Percentiles rank a stretch among this genome's conserved stretches.
phyloP scores from a whole-genome alignment of 2,888 invertebrate species.

The Heliconius ethilla region DNA sequence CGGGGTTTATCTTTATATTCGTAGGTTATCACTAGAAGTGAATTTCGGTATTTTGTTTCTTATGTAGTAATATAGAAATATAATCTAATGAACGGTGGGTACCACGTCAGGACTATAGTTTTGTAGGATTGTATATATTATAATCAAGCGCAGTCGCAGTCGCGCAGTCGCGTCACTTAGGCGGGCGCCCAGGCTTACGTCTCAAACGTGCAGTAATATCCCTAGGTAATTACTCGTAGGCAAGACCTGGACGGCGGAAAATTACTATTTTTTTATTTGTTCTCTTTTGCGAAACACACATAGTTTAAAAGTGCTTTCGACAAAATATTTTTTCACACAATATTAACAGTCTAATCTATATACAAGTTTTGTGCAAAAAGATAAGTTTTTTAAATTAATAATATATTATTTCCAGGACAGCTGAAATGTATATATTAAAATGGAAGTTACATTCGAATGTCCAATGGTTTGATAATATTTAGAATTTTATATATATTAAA shows the following conservation, averaged over 20 bases:
- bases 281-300: background rate
- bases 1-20: background rate
- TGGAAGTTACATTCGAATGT: background rate
- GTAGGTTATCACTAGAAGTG: background rate
- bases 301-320: background rate
- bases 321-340: background rate
- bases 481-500: background rate
- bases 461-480: background rate
- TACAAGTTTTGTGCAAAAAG: background rate
- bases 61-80: background rate
- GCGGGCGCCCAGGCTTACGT: slow-evolving; percentile 20
- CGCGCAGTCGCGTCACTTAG: slow-evolving; percentile 3
- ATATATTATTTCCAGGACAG: background rate
- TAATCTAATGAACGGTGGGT: background rate
- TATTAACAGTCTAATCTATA: background rate
- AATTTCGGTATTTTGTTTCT: background rate
- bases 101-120: background rate
- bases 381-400: background rate
- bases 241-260: slow-evolving; percentile 23
- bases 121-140: background rate
- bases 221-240: slow-evolving; percentile 21
- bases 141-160: slow-evolving; percentile 3
- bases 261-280: slow-evolving; percentile 6
- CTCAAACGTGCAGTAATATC: slow-evolving; percentile 8
- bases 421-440: background rate